Evolutionary conservation across 2,113 vertebrate genomes (phyloP).

Genomic region (Corythornis vintsioides): DNA sequence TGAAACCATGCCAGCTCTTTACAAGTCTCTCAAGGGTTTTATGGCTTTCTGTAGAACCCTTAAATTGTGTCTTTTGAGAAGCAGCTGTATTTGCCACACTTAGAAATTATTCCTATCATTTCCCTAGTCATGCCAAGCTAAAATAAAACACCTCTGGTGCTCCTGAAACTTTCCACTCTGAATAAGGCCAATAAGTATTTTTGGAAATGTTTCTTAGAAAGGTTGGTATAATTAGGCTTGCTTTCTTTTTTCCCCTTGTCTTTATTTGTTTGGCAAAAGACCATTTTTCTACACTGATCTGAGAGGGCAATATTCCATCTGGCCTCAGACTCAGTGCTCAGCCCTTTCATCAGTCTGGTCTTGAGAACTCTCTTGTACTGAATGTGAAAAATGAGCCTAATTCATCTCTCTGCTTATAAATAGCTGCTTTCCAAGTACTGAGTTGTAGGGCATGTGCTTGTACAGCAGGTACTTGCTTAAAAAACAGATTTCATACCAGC

Average conservation of each 20-base stretch:
- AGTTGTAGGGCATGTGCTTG: conserved; percentile 3
- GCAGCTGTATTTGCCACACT: conserved; percentile 45
- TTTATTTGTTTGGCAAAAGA: conserved; percentile 56
- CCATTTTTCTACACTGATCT: conserved; percentile 33
- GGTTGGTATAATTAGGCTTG: conserved; percentile 35
- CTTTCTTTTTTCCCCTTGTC: not conserved
- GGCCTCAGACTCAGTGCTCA: conserved; percentile 8
- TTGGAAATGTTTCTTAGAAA: conserved; percentile 27
- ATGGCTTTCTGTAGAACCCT: conserved; percentile 24
- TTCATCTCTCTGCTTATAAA: conserved; percentile 64
- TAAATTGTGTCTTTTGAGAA: conserved; percentile 31
- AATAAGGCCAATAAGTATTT: conserved; percentile 53
- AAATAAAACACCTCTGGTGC: conserved; percentile 55
- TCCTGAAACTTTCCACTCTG: conserved; percentile 52
- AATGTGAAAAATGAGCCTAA: conserved; percentile 46
- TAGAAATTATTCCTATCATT: conserved; percentile 45
- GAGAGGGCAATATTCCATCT: conserved; percentile 52
- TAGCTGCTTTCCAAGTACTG: conserved; percentile 50
- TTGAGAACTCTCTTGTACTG: conserved; percentile 51
- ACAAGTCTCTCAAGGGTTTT: conserved; percentile 18
- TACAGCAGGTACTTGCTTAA: not conserved
- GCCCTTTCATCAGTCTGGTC: conserved; percentile 12
- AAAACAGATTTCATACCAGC: not conserved
- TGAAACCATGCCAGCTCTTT: conserved; percentile 43
- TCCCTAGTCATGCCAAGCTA: conserved; percentile 49